Conservation (phyloP, 2,113 vertebrate genomes). For the Cynopterus brachyotis region DNA sequence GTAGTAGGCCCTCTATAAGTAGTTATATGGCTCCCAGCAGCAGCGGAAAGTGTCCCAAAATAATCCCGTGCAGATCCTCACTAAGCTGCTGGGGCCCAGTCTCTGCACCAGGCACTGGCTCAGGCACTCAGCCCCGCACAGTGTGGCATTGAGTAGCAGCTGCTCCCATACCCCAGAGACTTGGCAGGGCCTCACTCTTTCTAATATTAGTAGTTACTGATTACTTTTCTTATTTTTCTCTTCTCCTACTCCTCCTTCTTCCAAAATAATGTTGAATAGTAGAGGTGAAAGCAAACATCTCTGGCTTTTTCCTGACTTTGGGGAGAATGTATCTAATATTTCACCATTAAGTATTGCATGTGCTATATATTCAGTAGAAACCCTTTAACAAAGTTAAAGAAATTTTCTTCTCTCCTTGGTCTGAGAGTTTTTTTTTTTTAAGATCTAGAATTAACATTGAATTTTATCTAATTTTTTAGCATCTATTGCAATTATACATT, state of each 20-base stretch:
- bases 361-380: neutral
- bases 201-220: neutral
- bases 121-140: slow-evolving; percentile 91
- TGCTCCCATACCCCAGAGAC: slow-evolving; percentile 83
- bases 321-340: neutral
- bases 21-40: slow-evolving; percentile 94
- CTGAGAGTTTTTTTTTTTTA: neutral
- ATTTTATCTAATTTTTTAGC: neutral
- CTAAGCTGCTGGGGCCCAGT: slow-evolving; percentile 82
- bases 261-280: neutral
- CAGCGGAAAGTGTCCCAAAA: slow-evolving; percentile 89
- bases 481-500: neutral
- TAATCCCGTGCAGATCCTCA: slow-evolving; percentile 88
- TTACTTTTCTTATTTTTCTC: neutral
- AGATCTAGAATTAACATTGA: neutral
- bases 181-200: neutral
- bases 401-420: neutral
- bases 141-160: slow-evolving; percentile 84
- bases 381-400: neutral
- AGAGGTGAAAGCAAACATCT: neutral
- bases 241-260: neutral
- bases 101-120: slow-evolving; percentile 84
- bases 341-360: neutral
- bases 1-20: slow-evolving; percentile 94
- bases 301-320: neutral